Conservation (phyloP, 2,797 vertebrate genomes). For the Numenius phaeopus region DNA sequence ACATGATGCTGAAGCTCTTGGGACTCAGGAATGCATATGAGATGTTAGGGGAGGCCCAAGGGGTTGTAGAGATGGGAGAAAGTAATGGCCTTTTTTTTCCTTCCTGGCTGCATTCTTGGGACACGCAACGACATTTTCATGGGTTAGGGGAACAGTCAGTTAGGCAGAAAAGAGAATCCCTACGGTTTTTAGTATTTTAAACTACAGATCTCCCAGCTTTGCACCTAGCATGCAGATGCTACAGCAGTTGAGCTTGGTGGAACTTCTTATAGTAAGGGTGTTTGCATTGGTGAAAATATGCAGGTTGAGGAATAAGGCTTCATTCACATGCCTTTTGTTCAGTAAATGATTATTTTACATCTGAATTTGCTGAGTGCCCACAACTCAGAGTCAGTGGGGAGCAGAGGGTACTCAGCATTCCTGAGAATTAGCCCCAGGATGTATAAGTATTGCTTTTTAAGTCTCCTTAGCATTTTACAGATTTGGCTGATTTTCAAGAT, state of each 20-base stretch:
- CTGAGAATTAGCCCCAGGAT: constrained; percentile 44
- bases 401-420: constrained; percentile 2
- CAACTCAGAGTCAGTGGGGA: neutral
- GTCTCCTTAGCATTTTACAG: constrained; percentile 25
- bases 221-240: neutral
- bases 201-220: neutral
- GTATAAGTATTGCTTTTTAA: constrained; percentile 10
- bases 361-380: neutral
- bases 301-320: neutral
- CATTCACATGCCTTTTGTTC: neutral
- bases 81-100: neutral
- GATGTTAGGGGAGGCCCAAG: neutral
- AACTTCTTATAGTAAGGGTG: neutral
- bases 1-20: neutral
- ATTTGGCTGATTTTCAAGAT: constrained; percentile 48
- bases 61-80: neutral
- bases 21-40: neutral
- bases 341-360: neutral
- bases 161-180: neutral
- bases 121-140: neutral
- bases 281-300: neutral
- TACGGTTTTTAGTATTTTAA: neutral
- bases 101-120: neutral
- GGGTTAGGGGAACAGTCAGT: neutral
- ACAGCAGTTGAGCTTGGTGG: neutral